These are phyloP conservation scores for Notamacropus eugenii DNA, from an alignment of 2,797 vertebrate genomes.

Conservation along the genomic window DNA sequence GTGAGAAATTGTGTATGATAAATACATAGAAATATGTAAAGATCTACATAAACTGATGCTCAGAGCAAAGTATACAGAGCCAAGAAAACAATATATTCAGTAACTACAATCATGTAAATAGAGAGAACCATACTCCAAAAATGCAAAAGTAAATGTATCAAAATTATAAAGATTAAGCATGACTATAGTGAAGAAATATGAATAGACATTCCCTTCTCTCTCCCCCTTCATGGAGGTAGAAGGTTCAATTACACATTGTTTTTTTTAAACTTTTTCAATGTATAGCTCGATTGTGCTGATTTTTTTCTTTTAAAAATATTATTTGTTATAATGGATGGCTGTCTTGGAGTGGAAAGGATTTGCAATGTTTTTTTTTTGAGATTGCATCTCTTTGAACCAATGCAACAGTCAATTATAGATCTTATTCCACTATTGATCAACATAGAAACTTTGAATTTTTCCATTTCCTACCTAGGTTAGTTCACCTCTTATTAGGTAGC, in stretches of 20 bases:
- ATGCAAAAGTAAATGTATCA: not conserved
- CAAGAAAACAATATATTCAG: too few species aligned
- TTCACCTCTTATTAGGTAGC: too few species aligned
- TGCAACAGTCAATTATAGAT: too few species aligned
- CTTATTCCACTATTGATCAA: too few species aligned
- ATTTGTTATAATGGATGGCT: not conserved
- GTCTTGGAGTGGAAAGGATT: not conserved
- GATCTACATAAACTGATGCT: not conserved
- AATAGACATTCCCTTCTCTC: not conserved
- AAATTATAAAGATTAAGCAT: not conserved
- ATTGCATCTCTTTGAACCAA: too few species aligned
- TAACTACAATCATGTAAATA: not conserved
- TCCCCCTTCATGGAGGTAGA: not conserved
- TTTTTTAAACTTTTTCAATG: not conserved
- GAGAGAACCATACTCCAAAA: not conserved
- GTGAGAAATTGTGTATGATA: not conserved
- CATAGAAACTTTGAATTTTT: too few species aligned
- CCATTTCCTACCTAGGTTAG: too few species aligned
- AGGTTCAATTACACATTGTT: not conserved
- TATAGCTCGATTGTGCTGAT: not conserved
- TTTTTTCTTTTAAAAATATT: not conserved
- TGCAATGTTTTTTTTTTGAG: too few species aligned
- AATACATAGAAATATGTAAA: not conserved
- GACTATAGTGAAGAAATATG: not conserved
- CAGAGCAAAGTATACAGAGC: too few species aligned